Evolutionary conservation across 2,113 vertebrate species (phyloP).

Genomic region (Oxygymnocypris stewartii): DNA sequence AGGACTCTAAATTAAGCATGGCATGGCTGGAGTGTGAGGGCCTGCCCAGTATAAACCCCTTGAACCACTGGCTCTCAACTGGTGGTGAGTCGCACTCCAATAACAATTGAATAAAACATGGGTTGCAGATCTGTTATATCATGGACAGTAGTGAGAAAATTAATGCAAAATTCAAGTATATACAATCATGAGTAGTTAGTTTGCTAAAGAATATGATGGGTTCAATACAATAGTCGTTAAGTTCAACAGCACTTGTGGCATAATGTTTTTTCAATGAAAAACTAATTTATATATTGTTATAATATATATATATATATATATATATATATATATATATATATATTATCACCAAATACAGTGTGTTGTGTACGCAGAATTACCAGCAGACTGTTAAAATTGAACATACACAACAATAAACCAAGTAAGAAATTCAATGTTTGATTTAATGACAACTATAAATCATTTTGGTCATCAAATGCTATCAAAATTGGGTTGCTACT

Average conservation of each 20-base stretch:
- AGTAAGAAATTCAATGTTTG: not conserved
- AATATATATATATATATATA: too few relatives aligned
- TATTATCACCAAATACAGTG: too few relatives aligned
- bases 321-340: too few relatives aligned
- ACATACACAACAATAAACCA: not conserved
- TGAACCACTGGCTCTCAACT: conserved; percentile 47
- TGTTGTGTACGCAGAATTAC: too few relatives aligned
- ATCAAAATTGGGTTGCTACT: not conserved
- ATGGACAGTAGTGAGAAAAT: not conserved
- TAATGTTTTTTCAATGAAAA: not conserved
- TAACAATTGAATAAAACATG: not conserved
- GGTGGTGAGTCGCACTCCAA: conserved; percentile 56
- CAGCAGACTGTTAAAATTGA: not conserved
- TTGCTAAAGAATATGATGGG: not conserved
- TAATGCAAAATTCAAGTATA: too few relatives aligned
- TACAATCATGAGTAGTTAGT: not conserved
- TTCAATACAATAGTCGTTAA: not conserved
- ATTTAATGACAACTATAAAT: not conserved
- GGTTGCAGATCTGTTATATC: not conserved
- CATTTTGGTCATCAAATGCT: not conserved
- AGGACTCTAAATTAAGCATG: conserved; percentile 60
- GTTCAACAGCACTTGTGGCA: not conserved
- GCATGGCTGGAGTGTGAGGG: conserved; percentile 63
- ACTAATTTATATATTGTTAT: too few relatives aligned
- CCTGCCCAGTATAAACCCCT: conserved; percentile 62